phyloP scores from a whole-genome alignment of 1,140 invertebrate species.

The Homalodisca vitripennis region DNA sequence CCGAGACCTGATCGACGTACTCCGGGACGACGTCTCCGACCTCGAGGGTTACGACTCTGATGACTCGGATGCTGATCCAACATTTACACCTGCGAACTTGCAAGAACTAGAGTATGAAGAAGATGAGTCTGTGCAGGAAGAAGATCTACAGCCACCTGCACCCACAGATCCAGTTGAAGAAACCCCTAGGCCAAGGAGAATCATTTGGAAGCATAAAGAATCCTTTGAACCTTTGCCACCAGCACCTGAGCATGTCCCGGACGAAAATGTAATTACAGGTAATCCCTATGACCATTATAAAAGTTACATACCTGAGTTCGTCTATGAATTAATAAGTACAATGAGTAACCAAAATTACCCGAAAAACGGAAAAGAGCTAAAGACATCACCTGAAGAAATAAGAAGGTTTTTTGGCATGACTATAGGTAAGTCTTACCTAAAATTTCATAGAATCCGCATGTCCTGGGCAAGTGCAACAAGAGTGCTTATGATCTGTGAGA shows the following conservation, averaged over 20 bases:
- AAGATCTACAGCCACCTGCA: not conserved
- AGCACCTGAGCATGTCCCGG: not conserved
- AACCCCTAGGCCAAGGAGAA: not conserved
- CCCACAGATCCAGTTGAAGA: no score
- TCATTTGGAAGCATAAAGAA: not conserved
- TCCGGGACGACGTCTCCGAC: not conserved
- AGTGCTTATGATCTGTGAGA: not conserved
- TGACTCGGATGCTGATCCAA: not conserved
- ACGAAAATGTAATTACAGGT: not conserved
- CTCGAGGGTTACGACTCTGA: not conserved
- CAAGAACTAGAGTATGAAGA: not conserved
- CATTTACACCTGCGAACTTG: not conserved
- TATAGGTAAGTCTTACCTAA: constrained; percentile 26
- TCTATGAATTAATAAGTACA: constrained; percentile 3
- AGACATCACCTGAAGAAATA: constrained; percentile 27
- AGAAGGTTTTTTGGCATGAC: constrained; percentile 27
- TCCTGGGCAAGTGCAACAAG: constrained; percentile 27
- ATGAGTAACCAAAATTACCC: not conserved
- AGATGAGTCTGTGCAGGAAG: not conserved
- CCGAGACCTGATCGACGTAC: not conserved
- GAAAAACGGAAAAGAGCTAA: constrained; percentile 16
- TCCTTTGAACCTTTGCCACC: constrained; percentile 13
- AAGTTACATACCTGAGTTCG: constrained; percentile 5
- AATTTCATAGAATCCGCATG: constrained; percentile 28
- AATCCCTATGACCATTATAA: not conserved